Conservation (phyloP, 1,140 invertebrate species). For the Drosophila carrolli region DNA sequence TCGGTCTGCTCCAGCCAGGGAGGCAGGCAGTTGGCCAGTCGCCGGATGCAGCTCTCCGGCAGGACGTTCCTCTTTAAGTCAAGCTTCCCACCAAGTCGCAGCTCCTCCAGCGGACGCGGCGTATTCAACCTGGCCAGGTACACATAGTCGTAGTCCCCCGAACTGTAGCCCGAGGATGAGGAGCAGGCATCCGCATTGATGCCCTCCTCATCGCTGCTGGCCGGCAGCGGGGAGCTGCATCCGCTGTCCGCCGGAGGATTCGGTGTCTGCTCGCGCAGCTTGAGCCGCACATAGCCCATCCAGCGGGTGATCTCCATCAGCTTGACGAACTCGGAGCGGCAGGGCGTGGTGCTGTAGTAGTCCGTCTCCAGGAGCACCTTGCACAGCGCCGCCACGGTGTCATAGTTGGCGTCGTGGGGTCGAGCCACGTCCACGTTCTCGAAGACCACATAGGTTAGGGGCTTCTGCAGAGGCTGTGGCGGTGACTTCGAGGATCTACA, state of each 20-base stretch:
- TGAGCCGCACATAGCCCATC: conserved; percentile 79
- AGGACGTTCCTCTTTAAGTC: conserved; percentile 58
- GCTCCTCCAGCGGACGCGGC: conserved; percentile 60
- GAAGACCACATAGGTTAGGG: conserved; percentile 89
- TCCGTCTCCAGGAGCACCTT: conserved; percentile 88
- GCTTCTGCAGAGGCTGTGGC: conserved; percentile 87
- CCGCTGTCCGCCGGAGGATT: background rate
- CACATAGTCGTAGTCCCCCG: conserved; percentile 74
- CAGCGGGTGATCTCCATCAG: conserved; percentile 70
- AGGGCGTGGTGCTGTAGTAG: conserved; percentile 64
- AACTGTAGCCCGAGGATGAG: conserved; percentile 72
- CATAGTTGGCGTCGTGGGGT: conserved; percentile 85
- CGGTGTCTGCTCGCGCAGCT: conserved; percentile 57
- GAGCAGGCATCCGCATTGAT: conserved; percentile 53
- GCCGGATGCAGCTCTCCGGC: conserved; percentile 66
- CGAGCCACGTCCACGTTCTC: conserved; percentile 91
- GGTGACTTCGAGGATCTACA: conserved; percentile 75
- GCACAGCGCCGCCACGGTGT: conserved; percentile 74
- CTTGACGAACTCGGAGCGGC: conserved; percentile 48
- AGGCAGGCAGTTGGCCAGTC: conserved; percentile 59
- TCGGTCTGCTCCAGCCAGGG: conserved; percentile 62
- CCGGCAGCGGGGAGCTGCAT: background rate
- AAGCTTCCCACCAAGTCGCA: conserved; percentile 19
- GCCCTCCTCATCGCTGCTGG: conserved; percentile 18
- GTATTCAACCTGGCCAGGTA: conserved; percentile 70